Conservation (phyloP, 2,113 vertebrate genomes). For the Callopanchax toddi region DNA sequence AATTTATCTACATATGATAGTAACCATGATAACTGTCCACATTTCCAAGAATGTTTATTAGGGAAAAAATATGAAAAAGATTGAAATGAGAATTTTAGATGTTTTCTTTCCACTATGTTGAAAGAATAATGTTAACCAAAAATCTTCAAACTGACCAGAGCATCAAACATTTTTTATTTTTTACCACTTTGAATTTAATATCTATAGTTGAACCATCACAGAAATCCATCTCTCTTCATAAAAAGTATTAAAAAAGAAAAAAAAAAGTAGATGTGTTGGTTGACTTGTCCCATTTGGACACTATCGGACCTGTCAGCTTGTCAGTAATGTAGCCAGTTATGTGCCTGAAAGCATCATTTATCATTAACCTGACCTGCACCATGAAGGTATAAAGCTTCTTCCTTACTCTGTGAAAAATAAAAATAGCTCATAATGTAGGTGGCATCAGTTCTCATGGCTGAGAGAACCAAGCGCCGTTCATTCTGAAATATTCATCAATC, state of each 20-base stretch:
- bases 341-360: constrained; percentile 38
- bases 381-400: constrained; percentile 14
- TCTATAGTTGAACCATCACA: too few species aligned
- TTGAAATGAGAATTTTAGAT: background rate
- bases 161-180: too few species aligned
- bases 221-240: background rate
- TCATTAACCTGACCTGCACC: constrained; percentile 47
- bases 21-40: too few species aligned
- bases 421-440: background rate
- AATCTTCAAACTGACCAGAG: too few species aligned
- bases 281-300: background rate
- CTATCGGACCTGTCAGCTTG: constrained; percentile 23
- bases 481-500: constrained; percentile 53
- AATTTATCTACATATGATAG: too few species aligned
- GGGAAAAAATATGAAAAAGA: too few species aligned
- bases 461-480: constrained; percentile 26
- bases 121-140: too few species aligned
- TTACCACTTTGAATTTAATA: too few species aligned
- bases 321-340: constrained; percentile 37
- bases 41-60: too few species aligned
- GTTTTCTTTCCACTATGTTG: background rate
- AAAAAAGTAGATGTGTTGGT: background rate
- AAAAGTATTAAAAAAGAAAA: background rate
- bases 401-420: constrained; percentile 21
- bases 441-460: constrained; percentile 28